A percentile compares a stretch with the other conserved stretches of the same genome.
Conservation (phyloP, 2,888 invertebrate genomes). For the Arrhopalites spinosus region DNA sequence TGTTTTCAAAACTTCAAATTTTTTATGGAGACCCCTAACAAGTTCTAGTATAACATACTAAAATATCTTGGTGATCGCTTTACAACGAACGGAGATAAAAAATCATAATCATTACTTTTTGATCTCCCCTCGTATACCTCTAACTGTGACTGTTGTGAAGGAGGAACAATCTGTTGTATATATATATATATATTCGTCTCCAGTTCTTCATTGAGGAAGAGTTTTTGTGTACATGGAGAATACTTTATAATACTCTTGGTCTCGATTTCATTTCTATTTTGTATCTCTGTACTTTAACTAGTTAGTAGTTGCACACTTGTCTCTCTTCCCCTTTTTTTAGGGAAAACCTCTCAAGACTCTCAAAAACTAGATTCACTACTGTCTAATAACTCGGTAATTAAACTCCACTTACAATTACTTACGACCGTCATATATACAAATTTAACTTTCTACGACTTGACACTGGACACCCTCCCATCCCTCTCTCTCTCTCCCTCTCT, state of each 20-base stretch:
- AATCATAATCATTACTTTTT: too few relatives aligned
- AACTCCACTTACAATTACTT: constrained; percentile 16
- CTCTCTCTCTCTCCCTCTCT: background rate
- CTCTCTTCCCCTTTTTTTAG: background rate
- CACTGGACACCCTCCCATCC: background rate
- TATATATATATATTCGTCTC: too few relatives aligned
- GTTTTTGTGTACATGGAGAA: too few relatives aligned
- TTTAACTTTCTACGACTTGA: background rate
- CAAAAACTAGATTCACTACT: background rate
- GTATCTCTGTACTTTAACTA: background rate
- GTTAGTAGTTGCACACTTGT: background rate
- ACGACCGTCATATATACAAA: background rate
- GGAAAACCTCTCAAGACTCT: background rate
- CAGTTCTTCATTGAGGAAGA: too few relatives aligned
- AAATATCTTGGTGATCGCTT: too few relatives aligned
- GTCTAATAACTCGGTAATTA: constrained; percentile 19
- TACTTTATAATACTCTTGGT: background rate
- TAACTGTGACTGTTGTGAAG: too few relatives aligned
- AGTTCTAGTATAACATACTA: too few relatives aligned
- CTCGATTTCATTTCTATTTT: background rate
- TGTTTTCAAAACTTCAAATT: too few relatives aligned
- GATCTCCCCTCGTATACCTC: too few relatives aligned
- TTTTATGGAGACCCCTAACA: too few relatives aligned
- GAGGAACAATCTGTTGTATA: too few relatives aligned
- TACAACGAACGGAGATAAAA: too few relatives aligned